phyloP scores from a whole-genome alignment of 2,888 invertebrate genomes.

The Platypus cylindrus region DNA sequence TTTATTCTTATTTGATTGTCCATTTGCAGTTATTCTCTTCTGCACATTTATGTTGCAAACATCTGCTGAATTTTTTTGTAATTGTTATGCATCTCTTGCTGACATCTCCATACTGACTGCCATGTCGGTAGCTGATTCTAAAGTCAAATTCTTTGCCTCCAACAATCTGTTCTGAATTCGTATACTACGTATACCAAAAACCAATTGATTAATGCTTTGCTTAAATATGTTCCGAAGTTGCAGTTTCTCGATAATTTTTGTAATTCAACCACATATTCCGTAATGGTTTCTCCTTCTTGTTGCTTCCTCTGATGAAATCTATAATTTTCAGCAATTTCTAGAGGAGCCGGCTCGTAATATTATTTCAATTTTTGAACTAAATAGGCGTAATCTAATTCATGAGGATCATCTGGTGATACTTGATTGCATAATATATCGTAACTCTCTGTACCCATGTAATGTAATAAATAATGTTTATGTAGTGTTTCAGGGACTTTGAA shows the following conservation, averaged over 20 bases:
- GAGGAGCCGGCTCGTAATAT: slow-evolving; percentile 12
- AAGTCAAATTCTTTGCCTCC: slow-evolving; percentile 17
- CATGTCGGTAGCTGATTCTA: slow-evolving; percentile 15
- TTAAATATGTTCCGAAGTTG: slow-evolving; percentile 20
- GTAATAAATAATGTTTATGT: slow-evolving; percentile 6
- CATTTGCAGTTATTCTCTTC: too few relatives aligned
- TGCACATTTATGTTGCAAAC: too few relatives aligned
- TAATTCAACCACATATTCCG: slow-evolving; percentile 11
- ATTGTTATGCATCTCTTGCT: slow-evolving; percentile 16
- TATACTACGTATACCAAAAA: slow-evolving; percentile 6
- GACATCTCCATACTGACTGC: slow-evolving; percentile 13
- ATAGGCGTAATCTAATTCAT: too few relatives aligned
- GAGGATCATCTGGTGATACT: slow-evolving; percentile 6
- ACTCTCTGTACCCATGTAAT: slow-evolving; percentile 11
- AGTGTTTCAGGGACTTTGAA: slow-evolving; percentile 5
- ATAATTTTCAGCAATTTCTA: slow-evolving; percentile 21
- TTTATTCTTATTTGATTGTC: too few relatives aligned
- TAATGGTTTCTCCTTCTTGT: slow-evolving; percentile 17
- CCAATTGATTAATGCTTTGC: slow-evolving; percentile 22
- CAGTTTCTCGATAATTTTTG: slow-evolving; percentile 17
- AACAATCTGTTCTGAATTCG: slow-evolving; percentile 20
- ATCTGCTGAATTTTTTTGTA: slow-evolving; percentile 4
- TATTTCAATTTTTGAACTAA: too few relatives aligned
- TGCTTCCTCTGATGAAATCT: slow-evolving; percentile 19
- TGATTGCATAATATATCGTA: slow-evolving; percentile 6